Conservation (phyloP, 2,797 vertebrate species). For the Paramormyrops hopkinsi region DNA sequence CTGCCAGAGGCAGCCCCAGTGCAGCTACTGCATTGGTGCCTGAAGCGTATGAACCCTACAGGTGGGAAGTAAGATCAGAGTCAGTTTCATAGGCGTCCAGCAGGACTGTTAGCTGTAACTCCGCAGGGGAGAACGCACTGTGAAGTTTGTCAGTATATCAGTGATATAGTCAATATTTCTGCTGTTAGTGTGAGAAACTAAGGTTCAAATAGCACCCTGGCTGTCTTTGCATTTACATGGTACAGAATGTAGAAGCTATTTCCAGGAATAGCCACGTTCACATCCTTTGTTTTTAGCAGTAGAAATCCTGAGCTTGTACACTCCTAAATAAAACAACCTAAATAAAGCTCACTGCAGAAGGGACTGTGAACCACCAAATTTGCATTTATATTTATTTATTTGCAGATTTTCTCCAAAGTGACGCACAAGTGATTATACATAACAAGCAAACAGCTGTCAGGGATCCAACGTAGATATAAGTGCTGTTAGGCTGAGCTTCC, state of each 20-base stretch:
- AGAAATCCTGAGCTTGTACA: neutral
- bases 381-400: neutral
- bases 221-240: neutral
- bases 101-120: neutral
- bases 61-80: conserved; percentile 17
- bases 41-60: neutral
- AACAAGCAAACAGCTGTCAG: neutral
- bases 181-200: neutral
- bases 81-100: neutral
- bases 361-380: neutral
- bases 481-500: neutral
- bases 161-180: neutral
- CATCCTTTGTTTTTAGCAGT: neutral
- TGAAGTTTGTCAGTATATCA: neutral
- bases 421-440: neutral
- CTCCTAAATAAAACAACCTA: neutral
- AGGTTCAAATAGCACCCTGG: neutral
- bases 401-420: neutral
- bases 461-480: neutral
- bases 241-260: neutral
- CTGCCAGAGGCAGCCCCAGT: neutral
- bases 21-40: neutral
- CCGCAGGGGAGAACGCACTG: neutral
- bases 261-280: neutral
- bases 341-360: neutral